Base-by-base conservation (phyloP, 2,797 vertebrate species). In the Denticeps clupeoides region DNA sequence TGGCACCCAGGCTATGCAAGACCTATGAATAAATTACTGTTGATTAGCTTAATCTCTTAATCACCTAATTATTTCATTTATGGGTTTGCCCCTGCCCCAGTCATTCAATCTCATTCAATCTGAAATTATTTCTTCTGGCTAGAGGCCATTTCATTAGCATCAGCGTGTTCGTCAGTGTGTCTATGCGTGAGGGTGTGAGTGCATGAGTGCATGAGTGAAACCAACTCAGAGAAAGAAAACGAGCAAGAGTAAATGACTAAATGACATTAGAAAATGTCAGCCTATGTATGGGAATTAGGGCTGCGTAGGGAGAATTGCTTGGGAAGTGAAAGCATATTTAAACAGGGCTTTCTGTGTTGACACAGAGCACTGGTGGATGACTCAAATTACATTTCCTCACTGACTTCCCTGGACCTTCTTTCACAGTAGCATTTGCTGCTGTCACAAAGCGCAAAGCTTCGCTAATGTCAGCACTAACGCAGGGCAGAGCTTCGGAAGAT, bases 51-150 rank as follows among this genome's bases (percentile, higher is more conserved):
- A 35, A 16, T 48, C 23, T 33, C 29, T 47, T 15, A 55, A 63
- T 51, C 57, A 52, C 31, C 38, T 51, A 51, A 64, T 62, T 27
- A 47, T 51, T 53, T 50, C 31, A 47, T 44, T 41, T 45, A 33
- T 22, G 45, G 41, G 25, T 45, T 49, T 29, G 29, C 35, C 45
- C 37, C 43, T 40, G 22, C 35, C 31, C 40, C 41, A 27, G 31
- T 28, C 16, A 23, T 33, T 41, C 51, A 42, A 49, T 52, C 19
- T 22, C 3, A 55, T 7, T n/a, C n/a, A n/a, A 35, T 53, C 42
- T 12, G 49, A 53, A 15, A 50, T 23, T 45, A 57, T 59, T 51
- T 32, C 37, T 59, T 52, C 44, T 51, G 32, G 54, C 46, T 32
- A 10, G 23, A 49, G 32, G 40, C 13, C 21, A n/a, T 38, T 19